These are phyloP conservation scores for Labrus mixtus DNA, from an alignment of 2,113 vertebrate species.

Conservation along the genomic window DNA sequence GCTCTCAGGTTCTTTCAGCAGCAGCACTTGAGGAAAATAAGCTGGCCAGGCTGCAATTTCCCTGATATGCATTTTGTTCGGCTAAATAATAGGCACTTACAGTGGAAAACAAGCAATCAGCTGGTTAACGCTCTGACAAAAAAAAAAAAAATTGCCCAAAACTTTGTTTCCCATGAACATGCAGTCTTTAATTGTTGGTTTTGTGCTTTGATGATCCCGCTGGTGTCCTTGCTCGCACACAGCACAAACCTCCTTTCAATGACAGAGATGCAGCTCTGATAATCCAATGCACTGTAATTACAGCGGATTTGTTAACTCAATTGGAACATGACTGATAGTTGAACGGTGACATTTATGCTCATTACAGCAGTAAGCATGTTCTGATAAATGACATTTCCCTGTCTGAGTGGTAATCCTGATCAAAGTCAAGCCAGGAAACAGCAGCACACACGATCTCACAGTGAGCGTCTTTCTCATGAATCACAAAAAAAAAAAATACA, in stretches of 20 bases:
- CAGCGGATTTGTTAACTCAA: slow-evolving; percentile 49
- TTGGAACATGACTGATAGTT: slow-evolving; percentile 39
- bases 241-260: neutral
- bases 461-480: neutral
- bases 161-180: neutral
- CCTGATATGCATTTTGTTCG: slow-evolving; percentile 63
- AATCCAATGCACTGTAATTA: slow-evolving; percentile 38
- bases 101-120: slow-evolving; percentile 52
- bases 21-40: slow-evolving; percentile 67
- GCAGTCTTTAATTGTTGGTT: neutral
- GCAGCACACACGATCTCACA: neutral
- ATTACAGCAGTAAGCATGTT: slow-evolving; percentile 35
- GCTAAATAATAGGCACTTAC: slow-evolving; percentile 56
- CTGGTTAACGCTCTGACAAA: slow-evolving; percentile 24
- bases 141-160: slow-evolving; percentile 12
- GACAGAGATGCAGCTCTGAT: slow-evolving; percentile 31
- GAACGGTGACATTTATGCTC: slow-evolving; percentile 44
- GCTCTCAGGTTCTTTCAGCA: slow-evolving; percentile 53
- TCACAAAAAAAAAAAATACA: neutral
- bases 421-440: slow-evolving; percentile 27
- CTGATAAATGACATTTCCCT: slow-evolving; percentile 42
- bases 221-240: neutral
- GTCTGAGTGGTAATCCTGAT: slow-evolving; percentile 32
- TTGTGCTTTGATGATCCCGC: neutral
- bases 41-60: slow-evolving; percentile 52